A percentile compares a stretch with the other conserved stretches of the same genome.
Evolutionary conservation across 2,888 invertebrate genomes (phyloP).

Genomic region (Drosophila lutescens): DNA sequence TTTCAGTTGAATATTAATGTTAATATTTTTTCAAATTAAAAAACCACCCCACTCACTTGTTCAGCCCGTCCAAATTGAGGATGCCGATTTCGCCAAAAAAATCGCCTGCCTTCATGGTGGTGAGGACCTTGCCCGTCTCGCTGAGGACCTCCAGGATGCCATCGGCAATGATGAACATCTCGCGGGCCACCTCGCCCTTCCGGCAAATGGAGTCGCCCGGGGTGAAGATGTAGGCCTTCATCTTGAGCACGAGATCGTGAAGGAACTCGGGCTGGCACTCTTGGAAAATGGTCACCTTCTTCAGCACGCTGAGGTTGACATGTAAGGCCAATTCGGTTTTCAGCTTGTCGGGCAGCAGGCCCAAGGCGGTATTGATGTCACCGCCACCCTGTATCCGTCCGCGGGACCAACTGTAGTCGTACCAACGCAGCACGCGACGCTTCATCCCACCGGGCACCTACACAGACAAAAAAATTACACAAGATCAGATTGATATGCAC

Average conservation of each 20-base stretch:
- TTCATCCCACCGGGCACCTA: slow-evolving; percentile 96
- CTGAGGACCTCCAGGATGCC: slow-evolving; percentile 98
- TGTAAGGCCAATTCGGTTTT: slow-evolving; percentile 98
- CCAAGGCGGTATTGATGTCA: slow-evolving; percentile 97
- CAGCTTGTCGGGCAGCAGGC: slow-evolving; percentile 96
- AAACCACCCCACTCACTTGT: slow-evolving; percentile 88
- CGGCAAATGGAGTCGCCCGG: slow-evolving; percentile 98
- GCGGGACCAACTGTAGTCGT: slow-evolving; percentile 98
- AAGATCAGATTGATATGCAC: too few relatives aligned
- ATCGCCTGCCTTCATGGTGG: slow-evolving; percentile 98
- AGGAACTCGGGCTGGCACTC: slow-evolving; percentile 99
- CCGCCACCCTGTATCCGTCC: slow-evolving; percentile 98
- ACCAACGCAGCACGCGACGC: slow-evolving; percentile 97
- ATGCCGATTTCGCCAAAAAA: slow-evolving; percentile 99
- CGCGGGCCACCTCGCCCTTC: slow-evolving; percentile 96
- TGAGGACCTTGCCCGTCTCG: slow-evolving; percentile 95
- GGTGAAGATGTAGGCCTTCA: slow-evolving; percentile 99
- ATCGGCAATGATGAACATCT: slow-evolving; percentile 99
- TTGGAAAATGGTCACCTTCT: slow-evolving; percentile 98
- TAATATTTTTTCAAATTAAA: too few relatives aligned
- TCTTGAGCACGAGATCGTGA: slow-evolving; percentile 97
- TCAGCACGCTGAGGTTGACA: slow-evolving; percentile 96
- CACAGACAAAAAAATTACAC: too few relatives aligned
- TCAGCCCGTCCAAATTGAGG: slow-evolving; percentile 96
- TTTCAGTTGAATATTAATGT: too few relatives aligned